Conservation (phyloP, 35 echinoderm and acorn worm genomes). For the Amphiura filiformis region DNA sequence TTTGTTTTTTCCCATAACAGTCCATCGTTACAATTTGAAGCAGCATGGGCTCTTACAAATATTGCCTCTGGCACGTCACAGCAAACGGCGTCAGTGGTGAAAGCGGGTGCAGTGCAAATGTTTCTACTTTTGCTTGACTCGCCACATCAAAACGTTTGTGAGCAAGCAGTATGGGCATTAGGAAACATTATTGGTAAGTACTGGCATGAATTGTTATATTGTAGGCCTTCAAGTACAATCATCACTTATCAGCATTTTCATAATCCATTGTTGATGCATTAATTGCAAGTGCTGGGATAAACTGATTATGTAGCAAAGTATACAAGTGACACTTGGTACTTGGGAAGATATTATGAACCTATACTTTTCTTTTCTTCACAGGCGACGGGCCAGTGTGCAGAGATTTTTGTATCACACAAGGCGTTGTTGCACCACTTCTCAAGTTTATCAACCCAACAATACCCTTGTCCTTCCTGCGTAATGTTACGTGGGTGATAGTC, state of each 20-base stretch:
- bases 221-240: not conserved
- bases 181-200: constrained; percentile 98
- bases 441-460: constrained; percentile 95
- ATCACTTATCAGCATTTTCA: not conserved
- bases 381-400: constrained; percentile 95
- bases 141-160: constrained; percentile 89
- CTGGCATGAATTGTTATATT: not conserved
- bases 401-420: constrained; percentile 87
- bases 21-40: constrained; percentile 97
- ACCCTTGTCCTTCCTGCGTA: constrained; percentile 92
- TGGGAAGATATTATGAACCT: no score
- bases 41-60: constrained; percentile 97
- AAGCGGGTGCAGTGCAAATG: constrained; percentile 82
- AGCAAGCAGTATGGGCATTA: constrained; percentile 98
- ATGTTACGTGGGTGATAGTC: constrained; percentile 97
- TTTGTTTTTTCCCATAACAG: constrained; percentile 32
- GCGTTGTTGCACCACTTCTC: constrained; percentile 85
- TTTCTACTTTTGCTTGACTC: constrained; percentile 78
- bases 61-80: constrained; percentile 96
- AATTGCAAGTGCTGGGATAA: no score
- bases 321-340: no score
- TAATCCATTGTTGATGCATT: not conserved
- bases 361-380: no score
- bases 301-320: no score
- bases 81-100: constrained; percentile 85